These are phyloP conservation scores for human (Homo sapiens) DNA, from an alignment of 2,113 vertebrate species.

Conservation along the genomic window GRCh38 chr1:188791501-188792000, in stretches of 20 bases:
- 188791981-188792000: not conserved
- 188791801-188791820: not conserved
- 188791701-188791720: not conserved
- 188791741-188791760: not conserved
- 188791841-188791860: not conserved
- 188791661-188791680: not conserved
- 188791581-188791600: not conserved
- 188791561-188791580: not conserved
- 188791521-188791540: not conserved
- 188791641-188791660: constrained; percentile 34
- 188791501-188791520: not conserved
- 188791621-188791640: not conserved
- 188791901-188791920: not conserved
- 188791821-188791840: not conserved
- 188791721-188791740: not conserved
- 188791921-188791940: not conserved
- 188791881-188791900: not conserved
- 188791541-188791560: not conserved
- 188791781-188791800: not conserved
- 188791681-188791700: not conserved
- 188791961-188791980: fast-evolving
- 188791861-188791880: not conserved
- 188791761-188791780: not conserved
- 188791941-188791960: not conserved
- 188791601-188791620: not conserved